Percentiles rank a stretch among this genome's conserved stretches.
These are phyloP conservation scores for Dicentrarchus labrax DNA, from an alignment of 2,113 vertebrate species.

Conservation along the genomic window DNA sequence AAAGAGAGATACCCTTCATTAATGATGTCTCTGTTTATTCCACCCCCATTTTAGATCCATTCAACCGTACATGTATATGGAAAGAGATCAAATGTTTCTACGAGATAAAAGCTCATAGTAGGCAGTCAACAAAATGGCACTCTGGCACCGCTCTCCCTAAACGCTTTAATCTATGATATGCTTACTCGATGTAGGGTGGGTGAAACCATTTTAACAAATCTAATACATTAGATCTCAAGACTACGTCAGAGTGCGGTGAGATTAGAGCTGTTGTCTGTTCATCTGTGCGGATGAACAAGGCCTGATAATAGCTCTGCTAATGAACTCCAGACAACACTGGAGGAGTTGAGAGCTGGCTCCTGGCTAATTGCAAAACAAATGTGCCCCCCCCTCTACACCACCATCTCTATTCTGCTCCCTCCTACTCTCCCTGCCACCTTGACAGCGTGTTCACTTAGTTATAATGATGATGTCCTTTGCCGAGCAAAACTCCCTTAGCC, in stretches of 20 bases:
- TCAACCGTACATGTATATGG: neutral
- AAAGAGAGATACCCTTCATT: constrained; percentile 27
- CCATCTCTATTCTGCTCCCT: constrained; percentile 23
- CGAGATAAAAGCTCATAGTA: constrained; percentile 36
- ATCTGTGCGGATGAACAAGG: constrained; percentile 60
- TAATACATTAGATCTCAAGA: constrained; percentile 53
- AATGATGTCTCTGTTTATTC: constrained; percentile 41
- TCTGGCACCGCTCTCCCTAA: constrained; percentile 24
- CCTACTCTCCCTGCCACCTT: constrained; percentile 39
- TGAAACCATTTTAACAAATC: constrained; percentile 48
- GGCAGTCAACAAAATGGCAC: constrained; percentile 25
- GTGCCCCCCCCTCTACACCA: neutral
- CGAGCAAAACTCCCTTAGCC: constrained; percentile 9
- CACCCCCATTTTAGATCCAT: constrained; percentile 11
- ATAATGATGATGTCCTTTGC: constrained; percentile 42
- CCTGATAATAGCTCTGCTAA: constrained; percentile 76
- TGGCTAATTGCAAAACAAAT: constrained; percentile 72
- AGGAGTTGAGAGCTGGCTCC: constrained; percentile 58
- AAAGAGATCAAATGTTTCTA: constrained; percentile 42
- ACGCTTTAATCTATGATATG: constrained; percentile 52
- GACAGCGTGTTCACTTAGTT: constrained; percentile 64
- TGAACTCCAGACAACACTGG: constrained; percentile 73
- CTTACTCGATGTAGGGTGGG: constrained; percentile 31
- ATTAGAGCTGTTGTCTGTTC: constrained; percentile 71
- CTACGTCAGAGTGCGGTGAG: constrained; percentile 41